Base-by-base conservation (phyloP, 2,888 invertebrate genomes). In the Biston betularia region DNA sequence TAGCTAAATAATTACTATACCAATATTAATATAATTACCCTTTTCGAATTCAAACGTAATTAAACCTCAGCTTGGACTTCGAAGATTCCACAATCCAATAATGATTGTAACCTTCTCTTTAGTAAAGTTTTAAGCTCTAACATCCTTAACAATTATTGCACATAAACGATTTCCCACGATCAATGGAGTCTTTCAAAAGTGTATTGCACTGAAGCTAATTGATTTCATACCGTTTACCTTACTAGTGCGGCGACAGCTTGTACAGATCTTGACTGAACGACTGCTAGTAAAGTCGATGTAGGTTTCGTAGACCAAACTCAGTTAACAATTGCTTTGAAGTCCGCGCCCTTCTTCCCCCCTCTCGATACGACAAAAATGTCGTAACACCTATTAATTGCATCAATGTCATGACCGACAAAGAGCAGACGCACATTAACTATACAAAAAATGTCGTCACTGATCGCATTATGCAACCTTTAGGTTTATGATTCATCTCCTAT, bases 101-200 rank as follows among this genome's bases (percentile, higher is more conserved):
- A 53, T 15, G 49, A 63, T 63, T 49, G 54, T n/a, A 42, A 9
- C 33, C 58, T 44, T 11, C 52, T 40, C 54, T 59, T 63, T 59
- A 59, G 67, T 67, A 53, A 57, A 63, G 11, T 50, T 66, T 62
- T 56, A 66, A 69, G 60, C 69, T 66, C 63, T 60, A 63, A 63
- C 54, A 46, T 50, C 45, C 64, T 57, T 64, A 68, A 56, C 7
- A 34, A 53, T 61, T 58, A 64, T 63, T 63, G 50, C 50, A 54
- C 61, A 42, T 34, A 45, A 58, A 54, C 53, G 7, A 40, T 49
- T 52, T n/a, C 35, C 24, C 14, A 40, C 15, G 12, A 34, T 9
- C 5, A 34, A 12, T 15, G 34, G 4, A 60, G 40, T 34, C 12
- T 48, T 38, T 50, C 38, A 33, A 56, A 55, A 48, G 12, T 33